A percentile compares a stretch with the other conserved stretches of the same genome.
phyloP scores from a whole-genome alignment of 2,797 vertebrate species.

The Chromobotia macracanthus region DNA sequence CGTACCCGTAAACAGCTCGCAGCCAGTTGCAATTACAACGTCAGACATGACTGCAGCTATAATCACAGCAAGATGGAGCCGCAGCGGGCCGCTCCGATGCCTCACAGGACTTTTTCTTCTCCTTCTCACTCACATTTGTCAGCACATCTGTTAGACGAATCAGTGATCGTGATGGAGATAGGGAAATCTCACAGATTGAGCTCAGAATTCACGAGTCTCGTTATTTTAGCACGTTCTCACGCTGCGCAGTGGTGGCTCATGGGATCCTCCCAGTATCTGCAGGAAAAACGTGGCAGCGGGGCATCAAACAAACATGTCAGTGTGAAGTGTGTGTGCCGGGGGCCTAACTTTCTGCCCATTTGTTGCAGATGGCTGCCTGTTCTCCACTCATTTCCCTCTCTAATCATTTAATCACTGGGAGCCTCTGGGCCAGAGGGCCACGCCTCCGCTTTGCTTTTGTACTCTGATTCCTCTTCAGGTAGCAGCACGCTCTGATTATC shows the following conservation, averaged over 20 bases:
- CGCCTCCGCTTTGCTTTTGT: slow-evolving; percentile 52
- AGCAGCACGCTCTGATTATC: slow-evolving; percentile 50
- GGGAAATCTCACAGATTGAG: slow-evolving; percentile 40
- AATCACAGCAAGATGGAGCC: slow-evolving; percentile 61
- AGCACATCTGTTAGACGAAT: slow-evolving; percentile 51
- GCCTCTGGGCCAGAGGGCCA: slow-evolving; percentile 47
- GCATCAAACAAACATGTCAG: slow-evolving; percentile 41
- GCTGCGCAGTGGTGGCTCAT: slow-evolving; percentile 8
- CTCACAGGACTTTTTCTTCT: slow-evolving; percentile 22
- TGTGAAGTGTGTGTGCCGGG: background rate
- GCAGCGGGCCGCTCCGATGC: slow-evolving; percentile 42
- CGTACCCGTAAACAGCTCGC: slow-evolving; percentile 59
- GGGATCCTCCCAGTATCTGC: slow-evolving; percentile 27
- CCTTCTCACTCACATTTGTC: slow-evolving; percentile 46
- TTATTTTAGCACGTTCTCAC: slow-evolving; percentile 18
- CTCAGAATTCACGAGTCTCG: background rate
- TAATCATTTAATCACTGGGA: slow-evolving; percentile 50
- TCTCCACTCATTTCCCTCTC: slow-evolving; percentile 17
- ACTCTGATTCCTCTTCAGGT: slow-evolving; percentile 51
- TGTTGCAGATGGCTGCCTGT: slow-evolving; percentile 29
- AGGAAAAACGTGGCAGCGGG: slow-evolving; percentile 26
- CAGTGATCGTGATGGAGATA: slow-evolving; percentile 34
- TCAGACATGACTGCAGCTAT: slow-evolving; percentile 51
- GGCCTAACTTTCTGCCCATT: slow-evolving; percentile 33
- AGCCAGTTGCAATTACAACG: slow-evolving; percentile 54